Conservation (phyloP, 2,888 invertebrate genomes). For the Timema podura region DNA sequence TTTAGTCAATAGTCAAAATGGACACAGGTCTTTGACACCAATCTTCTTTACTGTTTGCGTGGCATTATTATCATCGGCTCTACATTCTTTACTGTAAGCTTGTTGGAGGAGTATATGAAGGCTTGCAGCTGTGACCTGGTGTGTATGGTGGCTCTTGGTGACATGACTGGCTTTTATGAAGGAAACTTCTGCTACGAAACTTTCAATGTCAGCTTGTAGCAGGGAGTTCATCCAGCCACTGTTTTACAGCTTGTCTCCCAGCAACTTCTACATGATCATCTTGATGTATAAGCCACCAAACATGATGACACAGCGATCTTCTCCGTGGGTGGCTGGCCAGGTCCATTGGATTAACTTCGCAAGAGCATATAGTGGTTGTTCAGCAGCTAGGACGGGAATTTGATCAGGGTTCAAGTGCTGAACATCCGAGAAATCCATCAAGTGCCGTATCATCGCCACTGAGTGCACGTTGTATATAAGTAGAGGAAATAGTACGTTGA, state of each 20-base stretch:
- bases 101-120: background rate
- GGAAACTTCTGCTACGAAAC: slow-evolving; percentile 10
- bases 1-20: slow-evolving; percentile 7
- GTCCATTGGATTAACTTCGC: slow-evolving; percentile 6
- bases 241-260: too few relatives aligned
- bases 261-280: slow-evolving; percentile 1
- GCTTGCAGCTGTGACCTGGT: slow-evolving; percentile 13
- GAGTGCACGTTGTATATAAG: slow-evolving; percentile 4
- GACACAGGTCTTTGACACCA: background rate
- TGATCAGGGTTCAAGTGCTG: slow-evolving; percentile 11
- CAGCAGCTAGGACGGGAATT: slow-evolving; percentile 15
- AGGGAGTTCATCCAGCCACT: slow-evolving; percentile 14
- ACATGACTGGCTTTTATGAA: background rate
- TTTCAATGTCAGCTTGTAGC: slow-evolving; percentile 6
- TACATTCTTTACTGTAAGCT: background rate
- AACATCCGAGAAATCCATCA: slow-evolving; percentile 10
- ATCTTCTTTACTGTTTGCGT: too few relatives aligned
- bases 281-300: slow-evolving; percentile 3
- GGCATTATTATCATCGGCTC: too few relatives aligned
- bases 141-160: background rate
- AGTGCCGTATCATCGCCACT: slow-evolving; percentile 10
- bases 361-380: slow-evolving; percentile 18
- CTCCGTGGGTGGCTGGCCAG: slow-evolving; percentile 13
- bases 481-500: too few relatives aligned
- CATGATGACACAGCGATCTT: slow-evolving; percentile 17